Base-by-base conservation (phyloP, 2,797 vertebrate species). In the Bradypodion pumilum region DNA sequence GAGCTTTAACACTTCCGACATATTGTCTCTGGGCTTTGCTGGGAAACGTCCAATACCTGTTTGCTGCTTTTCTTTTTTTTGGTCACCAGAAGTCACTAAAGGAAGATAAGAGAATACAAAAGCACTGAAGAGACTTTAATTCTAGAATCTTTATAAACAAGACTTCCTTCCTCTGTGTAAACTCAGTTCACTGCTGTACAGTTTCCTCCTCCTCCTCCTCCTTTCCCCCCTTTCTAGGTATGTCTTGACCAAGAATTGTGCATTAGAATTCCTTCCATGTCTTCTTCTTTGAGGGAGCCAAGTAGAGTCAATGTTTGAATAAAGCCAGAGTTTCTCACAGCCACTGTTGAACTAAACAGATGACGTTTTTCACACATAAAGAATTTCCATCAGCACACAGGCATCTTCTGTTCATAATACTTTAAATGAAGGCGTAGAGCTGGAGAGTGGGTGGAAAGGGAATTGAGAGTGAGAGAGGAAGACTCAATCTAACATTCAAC, bases 101-200 rank as follows among this genome's bases (percentile, higher is more conserved):
- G 0, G 89, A 79, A 77, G 76, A 83, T 81, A 74, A 46, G 72
- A 83, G 29, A 23, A 49, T 69, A 21, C n/a, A 46, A 2, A 10
- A 88, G 23, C 56, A 35, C 56, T 56, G 69, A 78, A 89, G 44
- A 23, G 49, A 25, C 25, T 0, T 0, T 76, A 82, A 75, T 89
- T 77, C 10, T 66, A 87, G 27, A 63, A 0, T 56, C 52, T 37
- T 82, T 78, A 42, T 29, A 83, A 74, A 76, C 81, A 32, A 13
- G 83, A 83, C 75, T 72, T 40, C 73, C 49, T 60, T 90, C 87
- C 76, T 62, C 81, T 65, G 82, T 65, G 82, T 68, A 81, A 85
- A 56, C 56, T 0, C 29, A 74, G 73, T 74, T 88, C 73, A 23
- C 59, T 81, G 27, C 49, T 85, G 19, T n/a, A 66, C 46, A 81